These are phyloP conservation scores for Pogoniulus pusillus DNA, from an alignment of 2,797 vertebrate genomes.

Conservation along the genomic window DNA sequence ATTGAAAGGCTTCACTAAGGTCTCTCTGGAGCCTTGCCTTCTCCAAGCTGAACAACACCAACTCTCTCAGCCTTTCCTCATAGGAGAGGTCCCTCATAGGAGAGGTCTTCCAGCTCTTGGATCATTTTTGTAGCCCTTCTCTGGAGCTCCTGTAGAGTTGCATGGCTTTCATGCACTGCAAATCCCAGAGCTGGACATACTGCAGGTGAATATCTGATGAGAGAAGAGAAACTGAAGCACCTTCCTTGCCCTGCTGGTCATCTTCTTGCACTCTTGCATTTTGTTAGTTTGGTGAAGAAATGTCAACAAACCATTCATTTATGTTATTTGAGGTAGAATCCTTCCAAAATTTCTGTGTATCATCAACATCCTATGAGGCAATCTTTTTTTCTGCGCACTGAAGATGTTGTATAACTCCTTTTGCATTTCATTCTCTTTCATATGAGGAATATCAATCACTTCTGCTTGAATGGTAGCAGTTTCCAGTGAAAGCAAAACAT, in stretches of 20 bases:
- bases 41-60: neutral
- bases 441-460: conserved; percentile 44
- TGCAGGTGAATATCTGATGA: fast-evolving
- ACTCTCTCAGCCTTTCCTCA: neutral
- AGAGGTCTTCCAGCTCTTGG: neutral
- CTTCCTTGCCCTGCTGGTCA: neutral
- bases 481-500: neutral
- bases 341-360: neutral
- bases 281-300: neutral
- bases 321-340: neutral
- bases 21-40: neutral
- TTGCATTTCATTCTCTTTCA: conserved; percentile 19
- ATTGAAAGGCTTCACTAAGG: neutral
- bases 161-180: fast-evolving
- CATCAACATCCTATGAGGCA: neutral
- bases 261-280: fast-evolving
- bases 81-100: neutral
- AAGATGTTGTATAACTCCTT: conserved; percentile 28
- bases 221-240: neutral
- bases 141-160: neutral
- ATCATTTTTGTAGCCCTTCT: neutral
- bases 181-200: neutral
- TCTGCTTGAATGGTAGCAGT: conserved; percentile 4
- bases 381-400: conserved; percentile 6
- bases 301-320: neutral